Conservation (phyloP, 2,113 vertebrate species). For the Leucopsar rothschildi region DNA sequence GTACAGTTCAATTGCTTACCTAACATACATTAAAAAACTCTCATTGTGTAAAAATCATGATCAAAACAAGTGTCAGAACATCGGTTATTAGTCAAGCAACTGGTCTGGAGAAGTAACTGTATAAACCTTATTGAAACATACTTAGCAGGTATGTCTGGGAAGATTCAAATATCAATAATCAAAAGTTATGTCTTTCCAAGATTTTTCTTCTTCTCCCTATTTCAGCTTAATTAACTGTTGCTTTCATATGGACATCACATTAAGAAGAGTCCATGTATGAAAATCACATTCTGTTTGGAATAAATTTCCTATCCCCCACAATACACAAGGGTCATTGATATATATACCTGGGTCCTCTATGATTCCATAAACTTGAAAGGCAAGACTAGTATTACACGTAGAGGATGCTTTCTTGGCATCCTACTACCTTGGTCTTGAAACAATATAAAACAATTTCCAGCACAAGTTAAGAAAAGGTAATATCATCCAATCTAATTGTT, state of each 20-base stretch:
- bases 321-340: background rate
- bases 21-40: background rate
- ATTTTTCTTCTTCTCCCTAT: background rate
- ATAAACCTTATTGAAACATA: background rate
- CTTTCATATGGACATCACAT: background rate
- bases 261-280: background rate
- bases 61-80: background rate
- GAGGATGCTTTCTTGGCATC: background rate
- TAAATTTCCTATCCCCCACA: background rate
- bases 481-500: conserved; percentile 24
- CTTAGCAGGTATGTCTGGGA: background rate
- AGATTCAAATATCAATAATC: background rate
- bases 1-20: background rate
- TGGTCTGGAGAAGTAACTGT: background rate
- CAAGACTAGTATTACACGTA: background rate
- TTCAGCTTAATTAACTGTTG: background rate
- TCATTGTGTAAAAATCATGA: background rate
- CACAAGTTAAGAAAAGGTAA: background rate
- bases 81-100: accelerated
- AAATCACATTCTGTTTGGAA: background rate
- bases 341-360: accelerated
- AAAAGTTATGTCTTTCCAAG: background rate
- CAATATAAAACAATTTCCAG: background rate
- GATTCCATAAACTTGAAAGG: background rate
- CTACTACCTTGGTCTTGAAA: background rate